Conservation (phyloP, 2,113 vertebrate species). For the Aplodontia rufa region DNA sequence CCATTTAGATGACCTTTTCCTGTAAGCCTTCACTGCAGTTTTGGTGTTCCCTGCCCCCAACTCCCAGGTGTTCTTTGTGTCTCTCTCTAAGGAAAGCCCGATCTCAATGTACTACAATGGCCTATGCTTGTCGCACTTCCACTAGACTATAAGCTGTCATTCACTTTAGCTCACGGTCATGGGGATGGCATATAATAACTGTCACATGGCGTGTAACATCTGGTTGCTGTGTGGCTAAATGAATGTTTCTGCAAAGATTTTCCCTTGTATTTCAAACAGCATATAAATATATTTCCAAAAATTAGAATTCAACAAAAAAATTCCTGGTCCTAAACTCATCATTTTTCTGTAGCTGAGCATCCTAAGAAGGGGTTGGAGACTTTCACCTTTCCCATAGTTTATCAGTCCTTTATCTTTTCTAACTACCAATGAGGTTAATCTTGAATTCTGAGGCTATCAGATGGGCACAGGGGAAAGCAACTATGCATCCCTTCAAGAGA, state of each 20-base stretch:
- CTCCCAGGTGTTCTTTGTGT: accelerated
- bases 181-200: background rate
- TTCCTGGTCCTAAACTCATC: background rate
- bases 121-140: background rate
- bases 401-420: background rate
- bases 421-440: background rate
- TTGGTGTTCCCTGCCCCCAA: background rate
- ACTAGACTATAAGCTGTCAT: background rate
- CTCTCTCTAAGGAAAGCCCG: background rate
- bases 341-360: background rate
- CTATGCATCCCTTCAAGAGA: background rate
- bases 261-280: background rate
- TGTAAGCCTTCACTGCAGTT: background rate
- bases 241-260: background rate
- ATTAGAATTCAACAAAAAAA: background rate
- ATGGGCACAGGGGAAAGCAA: background rate
- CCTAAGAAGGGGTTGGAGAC: background rate
- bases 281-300: background rate
- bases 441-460: background rate
- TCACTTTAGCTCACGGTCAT: background rate
- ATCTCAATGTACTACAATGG: background rate
- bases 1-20: background rate
- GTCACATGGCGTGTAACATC: background rate
- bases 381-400: background rate
- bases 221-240: background rate